Conservation (phyloP, 2,888 invertebrate genomes). For the Barypeithes pellucidus region DNA sequence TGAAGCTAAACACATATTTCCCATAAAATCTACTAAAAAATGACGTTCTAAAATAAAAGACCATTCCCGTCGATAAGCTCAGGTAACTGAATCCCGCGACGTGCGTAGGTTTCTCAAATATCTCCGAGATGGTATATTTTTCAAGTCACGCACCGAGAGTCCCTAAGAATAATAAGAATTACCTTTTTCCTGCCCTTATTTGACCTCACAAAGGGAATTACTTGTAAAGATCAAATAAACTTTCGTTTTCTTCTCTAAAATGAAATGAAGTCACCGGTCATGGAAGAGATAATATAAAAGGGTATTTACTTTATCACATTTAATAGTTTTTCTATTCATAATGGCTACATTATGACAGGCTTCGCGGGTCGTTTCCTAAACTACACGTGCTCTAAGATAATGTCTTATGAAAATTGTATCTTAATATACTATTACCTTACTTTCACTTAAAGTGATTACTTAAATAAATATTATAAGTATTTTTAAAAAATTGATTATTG, state of each 20-base stretch:
- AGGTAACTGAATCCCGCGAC: slow-evolving; percentile 63
- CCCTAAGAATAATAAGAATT: slow-evolving; percentile 62
- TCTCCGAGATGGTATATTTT: slow-evolving; percentile 50
- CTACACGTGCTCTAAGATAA: too few species aligned
- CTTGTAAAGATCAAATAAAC: slow-evolving; percentile 53
- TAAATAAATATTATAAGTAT: too few species aligned
- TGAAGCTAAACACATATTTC: not conserved
- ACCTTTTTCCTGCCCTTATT: slow-evolving; percentile 54
- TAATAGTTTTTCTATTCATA: too few species aligned
- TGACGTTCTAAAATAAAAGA: slow-evolving; percentile 23
- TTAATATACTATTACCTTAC: too few species aligned
- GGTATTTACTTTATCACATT: not conserved
- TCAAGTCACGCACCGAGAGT: slow-evolving; percentile 62
- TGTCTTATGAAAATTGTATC: too few species aligned
- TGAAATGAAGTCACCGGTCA: slow-evolving; percentile 18
- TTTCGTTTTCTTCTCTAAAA: slow-evolving; percentile 26
- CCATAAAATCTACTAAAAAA: slow-evolving; percentile 19
- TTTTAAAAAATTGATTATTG: too few species aligned
- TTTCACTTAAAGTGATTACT: too few species aligned
- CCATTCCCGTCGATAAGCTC: slow-evolving; percentile 50
- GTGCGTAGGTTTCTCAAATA: slow-evolving; percentile 59
- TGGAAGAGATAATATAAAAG: not conserved
- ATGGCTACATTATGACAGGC: too few species aligned
- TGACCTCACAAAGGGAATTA: slow-evolving; percentile 55
- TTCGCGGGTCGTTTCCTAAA: too few species aligned